phyloP scores from a whole-genome alignment of 2,888 invertebrate species.

The Apodemia duryi region DNA sequence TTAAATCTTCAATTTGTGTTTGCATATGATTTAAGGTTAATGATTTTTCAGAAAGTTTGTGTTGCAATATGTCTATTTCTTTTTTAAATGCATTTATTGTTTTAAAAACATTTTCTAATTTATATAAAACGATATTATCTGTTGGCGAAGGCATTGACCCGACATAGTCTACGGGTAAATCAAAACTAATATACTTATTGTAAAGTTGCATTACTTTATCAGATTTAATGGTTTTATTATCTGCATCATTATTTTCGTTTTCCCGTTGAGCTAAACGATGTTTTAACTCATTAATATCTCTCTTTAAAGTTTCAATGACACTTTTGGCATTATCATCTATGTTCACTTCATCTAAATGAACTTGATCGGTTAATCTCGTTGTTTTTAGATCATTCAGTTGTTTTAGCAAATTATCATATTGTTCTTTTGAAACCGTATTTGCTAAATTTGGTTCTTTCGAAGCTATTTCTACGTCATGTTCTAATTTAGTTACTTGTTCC shows the following conservation, averaged over 20 bases:
- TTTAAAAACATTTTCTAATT: slow-evolving; percentile 77
- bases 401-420: slow-evolving; percentile 56
- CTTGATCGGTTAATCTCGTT: slow-evolving; percentile 48
- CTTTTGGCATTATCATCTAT: slow-evolving; percentile 74
- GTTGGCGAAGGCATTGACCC: slow-evolving; percentile 64
- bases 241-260: slow-evolving; percentile 37
- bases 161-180: slow-evolving; percentile 66
- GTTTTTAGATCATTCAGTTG: slow-evolving; percentile 56
- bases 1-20: slow-evolving; percentile 77
- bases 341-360: slow-evolving; percentile 63
- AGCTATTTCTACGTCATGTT: slow-evolving; percentile 63
- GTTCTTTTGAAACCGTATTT: slow-evolving; percentile 54
- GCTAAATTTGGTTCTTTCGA: slow-evolving; percentile 48
- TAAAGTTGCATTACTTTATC: slow-evolving; percentile 65
- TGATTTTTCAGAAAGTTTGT: slow-evolving; percentile 77
- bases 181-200: slow-evolving; percentile 70
- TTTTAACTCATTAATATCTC: slow-evolving; percentile 64
- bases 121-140: slow-evolving; percentile 57
- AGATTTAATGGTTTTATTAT: slow-evolving; percentile 51
- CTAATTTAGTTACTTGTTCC: slow-evolving; percentile 66
- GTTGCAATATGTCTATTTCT: slow-evolving; percentile 78
- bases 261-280: slow-evolving; percentile 57
- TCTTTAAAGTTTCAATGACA: slow-evolving; percentile 69
- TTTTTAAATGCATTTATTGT: slow-evolving; percentile 78
- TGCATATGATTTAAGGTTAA: slow-evolving; percentile 72